These are phyloP conservation scores for Desmophyllum pertusum DNA, from an alignment of 92 coral and sea anemone genomes.

Conservation along the genomic window DNA sequence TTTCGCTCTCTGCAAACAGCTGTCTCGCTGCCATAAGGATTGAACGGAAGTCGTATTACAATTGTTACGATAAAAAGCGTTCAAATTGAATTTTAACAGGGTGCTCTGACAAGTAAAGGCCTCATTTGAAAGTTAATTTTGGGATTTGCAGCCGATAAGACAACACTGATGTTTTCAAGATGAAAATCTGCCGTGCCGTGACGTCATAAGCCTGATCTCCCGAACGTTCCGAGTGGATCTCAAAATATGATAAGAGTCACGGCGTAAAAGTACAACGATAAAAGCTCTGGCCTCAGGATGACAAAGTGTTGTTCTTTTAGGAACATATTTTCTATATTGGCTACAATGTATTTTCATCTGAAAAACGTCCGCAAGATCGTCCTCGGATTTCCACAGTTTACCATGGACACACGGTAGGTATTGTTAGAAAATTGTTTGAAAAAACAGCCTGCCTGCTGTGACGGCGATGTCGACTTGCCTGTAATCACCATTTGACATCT, in stretches of 20 bases:
- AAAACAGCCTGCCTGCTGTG: neutral
- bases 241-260: neutral
- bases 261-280: neutral
- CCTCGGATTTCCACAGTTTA: neutral
- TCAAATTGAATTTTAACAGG: slow-evolving; percentile 25
- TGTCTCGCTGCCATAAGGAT: neutral
- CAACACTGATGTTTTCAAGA: neutral
- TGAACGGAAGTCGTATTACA: neutral
- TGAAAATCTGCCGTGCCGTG: slow-evolving; percentile 13
- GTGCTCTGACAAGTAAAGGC: neutral
- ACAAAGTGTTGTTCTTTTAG: neutral
- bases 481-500: neutral
- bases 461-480: neutral
- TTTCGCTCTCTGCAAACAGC: neutral
- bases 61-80: neutral
- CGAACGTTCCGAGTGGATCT: neutral
- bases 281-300: neutral
- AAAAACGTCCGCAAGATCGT: neutral
- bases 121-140: neutral
- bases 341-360: neutral
- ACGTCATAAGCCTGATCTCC: slow-evolving; percentile 7
- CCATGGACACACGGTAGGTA: slow-evolving; percentile 1
- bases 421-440: neutral
- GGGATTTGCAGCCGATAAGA: slow-evolving; percentile 10
- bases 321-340: neutral